Conservation (phyloP, 1,140 invertebrate genomes). For the Platorchestia sp. region DNA sequence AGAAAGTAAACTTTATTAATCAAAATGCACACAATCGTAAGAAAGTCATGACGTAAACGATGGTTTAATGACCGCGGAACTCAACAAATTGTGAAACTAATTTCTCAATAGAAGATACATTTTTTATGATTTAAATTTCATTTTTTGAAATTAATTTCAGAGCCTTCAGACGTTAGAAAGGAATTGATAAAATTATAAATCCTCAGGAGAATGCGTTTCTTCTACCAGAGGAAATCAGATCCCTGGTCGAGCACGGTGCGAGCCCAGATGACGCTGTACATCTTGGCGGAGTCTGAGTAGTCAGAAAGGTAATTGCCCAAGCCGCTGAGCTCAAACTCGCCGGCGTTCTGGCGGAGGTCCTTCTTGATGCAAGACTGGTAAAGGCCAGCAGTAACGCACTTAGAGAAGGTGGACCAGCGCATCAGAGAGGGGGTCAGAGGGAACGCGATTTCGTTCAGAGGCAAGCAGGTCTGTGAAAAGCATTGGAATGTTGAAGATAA, state of each 20-base stretch:
- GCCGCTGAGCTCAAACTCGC: conserved; percentile 19
- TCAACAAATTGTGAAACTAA: no score
- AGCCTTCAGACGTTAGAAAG: no score
- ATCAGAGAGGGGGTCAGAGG: conserved; percentile 17
- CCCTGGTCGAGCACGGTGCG: conserved; percentile 41
- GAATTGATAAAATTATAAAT: no score
- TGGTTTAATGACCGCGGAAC: no score
- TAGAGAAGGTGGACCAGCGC: conserved; percentile 37
- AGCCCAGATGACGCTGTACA: conserved; percentile 31
- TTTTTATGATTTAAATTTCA: no score
- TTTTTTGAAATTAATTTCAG: no score
- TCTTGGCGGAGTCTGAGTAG: conserved; percentile 24
- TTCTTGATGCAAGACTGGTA: conserved; percentile 36
- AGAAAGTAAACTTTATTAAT: no score
- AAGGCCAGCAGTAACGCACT: background rate
- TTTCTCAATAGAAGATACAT: no score
- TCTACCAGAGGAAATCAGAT: conserved; percentile 44
- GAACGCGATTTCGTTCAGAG: background rate
- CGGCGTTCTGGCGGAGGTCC: conserved; percentile 4
- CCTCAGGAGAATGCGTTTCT: no score
- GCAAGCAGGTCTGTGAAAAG: background rate
- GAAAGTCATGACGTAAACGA: no score
- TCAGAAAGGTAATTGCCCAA: background rate
- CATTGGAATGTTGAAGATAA: background rate
- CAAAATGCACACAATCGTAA: no score